A percentile compares a stretch with the other conserved stretches of the same genome.
Conservation (phyloP, 2,797 vertebrate genomes). For the Cheirogaleus major region DNA sequence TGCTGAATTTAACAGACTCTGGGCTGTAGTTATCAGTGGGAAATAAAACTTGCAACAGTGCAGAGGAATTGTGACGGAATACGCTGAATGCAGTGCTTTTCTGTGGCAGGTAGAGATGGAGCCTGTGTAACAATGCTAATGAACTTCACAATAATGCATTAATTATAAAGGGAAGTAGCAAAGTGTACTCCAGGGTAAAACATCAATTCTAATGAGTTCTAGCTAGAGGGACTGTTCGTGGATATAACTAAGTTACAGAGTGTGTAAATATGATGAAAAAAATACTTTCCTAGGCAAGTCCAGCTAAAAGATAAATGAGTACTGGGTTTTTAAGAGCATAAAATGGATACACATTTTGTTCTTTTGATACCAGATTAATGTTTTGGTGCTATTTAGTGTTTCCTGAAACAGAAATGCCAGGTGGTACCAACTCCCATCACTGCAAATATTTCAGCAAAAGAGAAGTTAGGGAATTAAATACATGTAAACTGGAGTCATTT, state of each 20-base stretch:
- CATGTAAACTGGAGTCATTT: conserved; percentile 47
- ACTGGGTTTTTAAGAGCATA: background rate
- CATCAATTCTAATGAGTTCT: background rate
- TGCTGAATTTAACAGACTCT: background rate
- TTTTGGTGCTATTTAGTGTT: background rate
- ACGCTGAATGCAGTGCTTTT: background rate
- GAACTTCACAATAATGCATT: background rate
- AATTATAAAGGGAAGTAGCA: background rate
- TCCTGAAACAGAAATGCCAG: conserved; percentile 39
- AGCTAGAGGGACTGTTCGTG: conserved; percentile 4
- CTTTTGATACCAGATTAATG: background rate
- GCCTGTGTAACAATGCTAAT: background rate
- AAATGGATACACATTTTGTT: background rate
- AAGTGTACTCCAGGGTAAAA: background rate
- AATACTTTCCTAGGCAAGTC: conserved; percentile 6
- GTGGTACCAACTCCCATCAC: background rate
- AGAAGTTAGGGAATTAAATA: background rate
- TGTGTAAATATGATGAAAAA: background rate
- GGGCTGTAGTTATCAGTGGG: background rate
- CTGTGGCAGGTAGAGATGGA: background rate
- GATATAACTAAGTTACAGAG: background rate
- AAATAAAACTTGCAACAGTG: background rate
- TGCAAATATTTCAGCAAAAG: background rate
- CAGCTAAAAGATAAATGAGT: background rate
- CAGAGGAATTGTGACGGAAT: background rate